Evolutionary conservation across 2,888 invertebrate species (phyloP), one percentile per base, ranked within the genome.

Genomic region (Zaprionus bogoriensis): DNA sequence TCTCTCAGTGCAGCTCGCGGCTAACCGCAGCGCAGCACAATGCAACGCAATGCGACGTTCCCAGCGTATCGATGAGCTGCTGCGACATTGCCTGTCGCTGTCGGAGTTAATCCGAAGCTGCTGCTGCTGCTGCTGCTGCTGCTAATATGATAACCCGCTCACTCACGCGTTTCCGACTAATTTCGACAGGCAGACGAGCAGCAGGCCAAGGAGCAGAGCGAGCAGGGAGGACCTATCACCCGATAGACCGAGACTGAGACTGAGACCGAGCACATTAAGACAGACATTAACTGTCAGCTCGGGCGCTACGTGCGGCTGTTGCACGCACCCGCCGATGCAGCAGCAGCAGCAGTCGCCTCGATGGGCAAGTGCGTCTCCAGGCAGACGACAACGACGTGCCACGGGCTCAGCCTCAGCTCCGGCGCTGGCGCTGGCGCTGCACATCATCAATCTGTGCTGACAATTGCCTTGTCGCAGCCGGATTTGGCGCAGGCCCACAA

Each of bases 351-450:
- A 36, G 54, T 25, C 89, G 88, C 10, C 50, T 60, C 64, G 44
- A 91, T 91, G 91, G 91, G 91, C 86, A 91, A 91, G 89, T 91
- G 91, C 87, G 88, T 91, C 59, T 91, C 91, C 45, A 89, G 91
- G 72, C 90, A 91, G 83, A 80, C 90, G 50, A 83, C 89, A 72
- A 61, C 46, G 60, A 64, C 52, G 17, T 64, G 63, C 44, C 71
- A 80, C 65, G 20, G 38, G 4, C 23, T 6, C 38, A 10, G 19
- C 10, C 19, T 2, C 38, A 20, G 19, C 38, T 4, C 7, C 38
- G 2, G 7, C 6, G 32, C 14, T 7, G 17, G 4, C 52, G 58
- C 65, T 46, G 19, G 57, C 36, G 70, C 53, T 28, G 55, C 60
- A 63, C 83, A 82, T 73, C 81, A 82, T 82, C 85, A 82, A 82